These are phyloP conservation scores for Trichomalopsis sarcophagae DNA, from an alignment of 1,140 invertebrate species.

Conservation along the genomic window DNA sequence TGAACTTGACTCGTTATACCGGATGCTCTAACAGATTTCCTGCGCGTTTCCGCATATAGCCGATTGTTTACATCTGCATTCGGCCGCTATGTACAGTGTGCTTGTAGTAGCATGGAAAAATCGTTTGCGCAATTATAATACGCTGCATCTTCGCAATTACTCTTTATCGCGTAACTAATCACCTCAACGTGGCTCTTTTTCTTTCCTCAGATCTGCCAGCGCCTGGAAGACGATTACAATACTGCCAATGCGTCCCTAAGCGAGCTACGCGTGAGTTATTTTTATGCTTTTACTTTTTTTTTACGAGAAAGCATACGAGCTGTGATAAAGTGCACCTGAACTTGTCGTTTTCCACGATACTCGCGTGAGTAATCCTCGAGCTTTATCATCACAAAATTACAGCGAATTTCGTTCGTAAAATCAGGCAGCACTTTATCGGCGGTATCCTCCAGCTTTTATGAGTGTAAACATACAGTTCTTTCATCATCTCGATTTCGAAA, in stretches of 20 bases:
- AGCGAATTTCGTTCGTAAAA: neutral
- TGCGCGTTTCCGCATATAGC: conserved; percentile 17
- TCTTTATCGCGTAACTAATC: conserved; percentile 22
- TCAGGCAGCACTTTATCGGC: too few species aligned
- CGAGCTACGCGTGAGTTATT: conserved; percentile 77
- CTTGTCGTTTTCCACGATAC: neutral
- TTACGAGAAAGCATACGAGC: too few species aligned
- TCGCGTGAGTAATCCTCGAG: neutral
- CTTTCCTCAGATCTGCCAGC: conserved; percentile 85
- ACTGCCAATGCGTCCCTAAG: conserved; percentile 77
- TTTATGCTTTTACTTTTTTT: neutral
- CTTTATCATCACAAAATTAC: neutral
- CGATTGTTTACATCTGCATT: conserved; percentile 11
- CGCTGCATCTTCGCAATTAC: neutral
- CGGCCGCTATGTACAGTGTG: neutral
- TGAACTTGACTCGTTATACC: conserved; percentile 23
- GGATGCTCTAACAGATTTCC: conserved; percentile 2
- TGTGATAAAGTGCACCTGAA: too few species aligned
- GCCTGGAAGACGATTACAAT: conserved; percentile 90
- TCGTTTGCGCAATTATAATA: neutral
- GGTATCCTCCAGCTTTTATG: too few species aligned
- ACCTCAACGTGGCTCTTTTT: conserved; percentile 38
- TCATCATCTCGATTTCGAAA: neutral
- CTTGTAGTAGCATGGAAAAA: neutral
- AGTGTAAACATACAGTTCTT: neutral